Evolutionary conservation across 2,888 invertebrate species (phyloP).

Genomic region (Tetramorium bicarinatum): DNA sequence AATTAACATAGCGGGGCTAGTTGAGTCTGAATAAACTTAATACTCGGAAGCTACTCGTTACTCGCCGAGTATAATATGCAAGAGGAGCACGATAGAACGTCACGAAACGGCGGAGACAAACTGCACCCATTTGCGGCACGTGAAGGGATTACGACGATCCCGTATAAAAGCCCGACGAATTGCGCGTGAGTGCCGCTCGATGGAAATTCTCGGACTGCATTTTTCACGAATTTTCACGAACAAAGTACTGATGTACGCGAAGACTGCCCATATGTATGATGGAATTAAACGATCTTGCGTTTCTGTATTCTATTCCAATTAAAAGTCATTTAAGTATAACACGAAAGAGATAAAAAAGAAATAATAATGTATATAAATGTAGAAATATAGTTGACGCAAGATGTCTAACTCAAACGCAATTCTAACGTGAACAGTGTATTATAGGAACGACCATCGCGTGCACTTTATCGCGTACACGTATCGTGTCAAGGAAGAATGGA

Average conservation of each 20-base stretch:
- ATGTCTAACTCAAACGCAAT: not conserved
- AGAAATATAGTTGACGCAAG: not conserved
- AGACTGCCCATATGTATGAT: not conserved
- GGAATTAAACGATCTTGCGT: not conserved
- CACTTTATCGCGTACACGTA: conserved; percentile 60
- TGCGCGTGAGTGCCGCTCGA: conserved; percentile 7
- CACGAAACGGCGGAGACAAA: conserved; percentile 50
- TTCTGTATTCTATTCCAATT: not conserved
- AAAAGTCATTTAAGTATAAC: not conserved
- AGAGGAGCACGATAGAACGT: conserved; percentile 19
- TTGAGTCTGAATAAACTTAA: conserved; percentile 2
- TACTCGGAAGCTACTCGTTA: not conserved
- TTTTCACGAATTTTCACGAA: conserved; percentile 23
- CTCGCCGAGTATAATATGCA: not conserved
- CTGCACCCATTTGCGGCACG: conserved; percentile 57
- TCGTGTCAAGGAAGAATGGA: conserved; percentile 66
- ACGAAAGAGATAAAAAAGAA: not conserved
- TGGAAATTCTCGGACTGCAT: conserved; percentile 33
- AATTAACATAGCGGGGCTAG: not conserved
- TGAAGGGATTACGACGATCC: conserved; percentile 60
- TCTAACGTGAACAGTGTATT: not conserved
- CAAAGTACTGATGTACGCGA: not conserved
- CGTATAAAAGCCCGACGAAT: conserved; percentile 45
- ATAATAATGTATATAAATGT: conserved; percentile 3
- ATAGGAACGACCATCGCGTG: conserved; percentile 59